Percentiles rank a stretch among this genome's conserved stretches.
phyloP scores from a whole-genome alignment of 2,113 vertebrate genomes.

The Sialia sialis region DNA sequence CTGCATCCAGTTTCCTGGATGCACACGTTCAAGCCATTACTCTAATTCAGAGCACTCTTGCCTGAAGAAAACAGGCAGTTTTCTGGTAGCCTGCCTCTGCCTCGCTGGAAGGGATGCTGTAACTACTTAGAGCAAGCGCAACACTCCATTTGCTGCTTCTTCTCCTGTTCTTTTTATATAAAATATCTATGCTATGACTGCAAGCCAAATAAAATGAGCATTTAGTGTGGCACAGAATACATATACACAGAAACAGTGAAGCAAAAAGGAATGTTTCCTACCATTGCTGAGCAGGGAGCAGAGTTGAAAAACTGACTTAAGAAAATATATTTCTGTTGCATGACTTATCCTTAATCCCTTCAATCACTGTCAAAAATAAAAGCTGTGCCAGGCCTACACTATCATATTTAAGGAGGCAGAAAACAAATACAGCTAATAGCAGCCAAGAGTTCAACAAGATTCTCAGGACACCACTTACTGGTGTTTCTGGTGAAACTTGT shows the following conservation, averaged over 20 bases:
- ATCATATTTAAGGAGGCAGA: neutral
- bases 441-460: neutral
- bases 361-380: neutral
- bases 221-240: neutral
- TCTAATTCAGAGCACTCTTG: neutral
- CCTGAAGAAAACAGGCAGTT: neutral
- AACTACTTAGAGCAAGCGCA: neutral
- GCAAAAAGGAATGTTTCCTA: neutral
- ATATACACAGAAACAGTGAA: neutral
- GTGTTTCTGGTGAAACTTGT: neutral
- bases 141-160: neutral
- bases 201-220: neutral
- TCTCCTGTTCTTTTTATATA: neutral
- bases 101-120: neutral
- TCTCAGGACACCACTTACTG: neutral
- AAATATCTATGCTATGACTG: neutral
- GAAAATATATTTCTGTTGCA: neutral
- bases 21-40: neutral
- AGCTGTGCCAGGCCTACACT: neutral
- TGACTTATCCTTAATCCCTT: neutral
- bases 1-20: neutral
- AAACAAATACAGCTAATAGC: neutral
- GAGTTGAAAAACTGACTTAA: neutral
- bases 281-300: neutral
- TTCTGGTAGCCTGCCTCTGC: conserved; percentile 13